Conservation (phyloP, 2,797 vertebrate genomes). For the Rhinogobio ventralis region DNA sequence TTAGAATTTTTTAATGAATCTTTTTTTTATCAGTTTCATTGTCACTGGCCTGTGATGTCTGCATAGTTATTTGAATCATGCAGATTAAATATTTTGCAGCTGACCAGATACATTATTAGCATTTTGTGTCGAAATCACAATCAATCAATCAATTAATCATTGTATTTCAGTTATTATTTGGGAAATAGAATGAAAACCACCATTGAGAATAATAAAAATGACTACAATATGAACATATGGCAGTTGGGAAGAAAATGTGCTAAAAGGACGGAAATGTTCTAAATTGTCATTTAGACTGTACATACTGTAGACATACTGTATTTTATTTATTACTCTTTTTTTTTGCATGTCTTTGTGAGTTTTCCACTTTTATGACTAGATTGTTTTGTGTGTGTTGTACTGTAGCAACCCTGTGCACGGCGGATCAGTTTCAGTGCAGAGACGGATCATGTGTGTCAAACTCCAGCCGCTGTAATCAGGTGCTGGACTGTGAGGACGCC, state of each 20-base stretch:
- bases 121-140: neutral
- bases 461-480: constrained; percentile 92
- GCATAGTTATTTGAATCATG: neutral
- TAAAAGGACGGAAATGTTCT: neutral
- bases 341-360: constrained; percentile 29
- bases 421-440: constrained; percentile 87
- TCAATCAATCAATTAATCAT: neutral
- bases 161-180: neutral
- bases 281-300: too few relatives aligned
- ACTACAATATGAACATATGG: too few relatives aligned
- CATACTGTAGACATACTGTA: too few relatives aligned
- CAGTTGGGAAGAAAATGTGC: too few relatives aligned
- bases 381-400: neutral
- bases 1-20: neutral
- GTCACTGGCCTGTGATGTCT: neutral
- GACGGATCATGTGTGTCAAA: constrained; percentile 90
- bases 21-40: neutral
- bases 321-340: too few relatives aligned
- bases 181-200: neutral
- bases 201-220: neutral
- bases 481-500: constrained; percentile 92
- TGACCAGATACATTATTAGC: neutral
- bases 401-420: constrained; percentile 78
- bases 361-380: neutral
- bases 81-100: too few relatives aligned